Base-by-base conservation (phyloP, 1,140 invertebrate species). In the Sipha flava region DNA sequence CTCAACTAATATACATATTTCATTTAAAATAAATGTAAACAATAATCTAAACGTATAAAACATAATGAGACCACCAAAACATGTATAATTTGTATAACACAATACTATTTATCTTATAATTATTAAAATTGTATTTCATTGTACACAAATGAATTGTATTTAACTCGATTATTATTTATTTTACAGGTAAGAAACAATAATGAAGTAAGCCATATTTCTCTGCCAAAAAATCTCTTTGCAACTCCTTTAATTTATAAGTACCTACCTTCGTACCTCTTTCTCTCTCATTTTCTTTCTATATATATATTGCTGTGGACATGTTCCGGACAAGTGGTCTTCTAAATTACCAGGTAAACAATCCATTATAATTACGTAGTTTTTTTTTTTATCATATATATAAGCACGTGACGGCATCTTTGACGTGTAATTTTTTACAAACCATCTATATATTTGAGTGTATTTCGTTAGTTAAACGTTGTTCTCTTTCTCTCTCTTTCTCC, bases 281-380 rank as follows among this genome's bases (percentile, higher is more conserved):
- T n/a, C n/a, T n/a, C n/a, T n/a, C n/a, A n/a, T n/a, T n/a, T n/a
- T n/a, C n/a, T n/a, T n/a, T n/a, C n/a, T n/a, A n/a, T n/a, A n/a
- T n/a, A n/a, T n/a, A n/a, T 31, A 12, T 29, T 29, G n/a, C 31
- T 31, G 59, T 21, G 14, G n/a, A 21, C n/a, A 23, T 4, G 10
- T 66, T 40, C n/a, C 47, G 47, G 12, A n/a, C 47, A 2, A n/a
- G n/a, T 12, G 40, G 18, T 70, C 66, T 47, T 47, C 66, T 6
- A 70, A 47, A 47, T 70, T 29, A 70, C 66, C 66, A 70, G 66
- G 66, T 70, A 70, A 70, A 70, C 66, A 47, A 70, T 70, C 16
- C 40, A 29, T 45, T 70, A 29, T 70, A 70, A 70, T 70, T 70
- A 47, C 66, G 40, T 29, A 31, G 66, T 47, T 47, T 59, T 29